A percentile compares a stretch with the other conserved stretches of the same genome.
phyloP scores from a whole-genome alignment of 2,888 invertebrate genomes.

The Pardosa pseudoannulata region DNA sequence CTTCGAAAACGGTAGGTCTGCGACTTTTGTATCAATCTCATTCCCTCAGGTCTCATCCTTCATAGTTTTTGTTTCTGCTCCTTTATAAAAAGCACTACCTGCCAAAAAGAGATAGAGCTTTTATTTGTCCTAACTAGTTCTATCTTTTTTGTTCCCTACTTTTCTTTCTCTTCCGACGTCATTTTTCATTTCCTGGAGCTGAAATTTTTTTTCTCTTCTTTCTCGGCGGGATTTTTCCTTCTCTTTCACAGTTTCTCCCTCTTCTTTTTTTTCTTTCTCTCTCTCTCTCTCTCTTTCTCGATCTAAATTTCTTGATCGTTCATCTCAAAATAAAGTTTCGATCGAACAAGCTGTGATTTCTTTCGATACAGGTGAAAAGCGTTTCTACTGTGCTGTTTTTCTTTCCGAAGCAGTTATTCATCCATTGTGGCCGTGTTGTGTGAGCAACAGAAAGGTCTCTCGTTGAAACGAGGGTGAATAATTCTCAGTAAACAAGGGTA shows the following conservation, averaged over 20 bases:
- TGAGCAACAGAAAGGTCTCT: neutral
- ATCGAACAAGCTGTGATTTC: slow-evolving; percentile 69
- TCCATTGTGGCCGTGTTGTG: neutral
- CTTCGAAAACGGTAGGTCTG: neutral
- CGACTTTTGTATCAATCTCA: neutral
- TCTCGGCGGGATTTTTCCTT: neutral
- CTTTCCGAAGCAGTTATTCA: neutral
- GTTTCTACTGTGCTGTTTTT: neutral
- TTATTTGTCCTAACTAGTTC: slow-evolving; percentile 17
- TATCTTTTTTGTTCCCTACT: slow-evolving; percentile 4
- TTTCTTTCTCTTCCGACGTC: slow-evolving; percentile 37
- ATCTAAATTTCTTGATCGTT: slow-evolving; percentile 48
- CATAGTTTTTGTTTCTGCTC: slow-evolving; percentile 10
- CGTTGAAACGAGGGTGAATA: too few relatives aligned
- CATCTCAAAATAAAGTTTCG: slow-evolving; percentile 72
- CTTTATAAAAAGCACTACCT: slow-evolving; percentile 3
- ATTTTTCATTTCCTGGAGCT: slow-evolving; percentile 59
- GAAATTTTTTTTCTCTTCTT: slow-evolving; percentile 31
- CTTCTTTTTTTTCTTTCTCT: slow-evolving; percentile 51
- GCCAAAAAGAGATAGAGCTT: slow-evolving; percentile 17
- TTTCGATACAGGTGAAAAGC: slow-evolving; percentile 66
- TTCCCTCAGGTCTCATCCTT: neutral
- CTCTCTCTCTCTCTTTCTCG: slow-evolving; percentile 37
- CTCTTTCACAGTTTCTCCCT: slow-evolving; percentile 55
- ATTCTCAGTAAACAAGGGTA: too few relatives aligned